Conservation (phyloP, 2,888 invertebrate species). For the Caenorhabditis zanzibari region DNA sequence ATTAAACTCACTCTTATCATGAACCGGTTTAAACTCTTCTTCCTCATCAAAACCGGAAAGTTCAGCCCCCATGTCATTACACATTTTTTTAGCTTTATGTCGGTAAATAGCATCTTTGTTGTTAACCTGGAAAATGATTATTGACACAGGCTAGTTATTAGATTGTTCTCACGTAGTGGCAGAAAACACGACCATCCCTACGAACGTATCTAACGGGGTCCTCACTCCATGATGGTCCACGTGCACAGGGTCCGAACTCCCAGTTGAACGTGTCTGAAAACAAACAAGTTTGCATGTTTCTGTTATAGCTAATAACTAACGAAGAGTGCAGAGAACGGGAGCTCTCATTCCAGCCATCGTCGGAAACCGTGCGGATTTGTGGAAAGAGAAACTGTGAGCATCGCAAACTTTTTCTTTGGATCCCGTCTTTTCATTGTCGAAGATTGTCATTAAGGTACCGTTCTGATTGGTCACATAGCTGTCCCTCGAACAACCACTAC, state of each 20-base stretch:
- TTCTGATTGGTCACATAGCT: neutral
- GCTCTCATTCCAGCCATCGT: slow-evolving; percentile 30
- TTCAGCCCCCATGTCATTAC: neutral
- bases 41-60: neutral
- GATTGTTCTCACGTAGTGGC: neutral
- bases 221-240: neutral
- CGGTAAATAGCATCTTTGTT: neutral
- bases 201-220: neutral
- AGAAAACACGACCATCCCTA: neutral
- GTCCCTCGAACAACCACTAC: neutral
- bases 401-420: neutral
- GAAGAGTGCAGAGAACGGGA: slow-evolving; percentile 9
- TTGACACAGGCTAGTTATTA: neutral
- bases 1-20: neutral
- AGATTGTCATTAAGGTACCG: neutral
- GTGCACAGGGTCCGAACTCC: neutral
- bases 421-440: neutral
- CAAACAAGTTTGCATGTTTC: neutral
- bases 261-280: slow-evolving; percentile 30
- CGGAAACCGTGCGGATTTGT: neutral
- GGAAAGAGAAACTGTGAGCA: slow-evolving; percentile 7
- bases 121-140: neutral
- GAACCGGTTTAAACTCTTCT: neutral
- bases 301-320: neutral
- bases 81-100: neutral